Percentiles rank a stretch among this genome's conserved stretches.
Conservation (phyloP, 2,888 invertebrate species). For the Hemicrepidius hirtus region DNA sequence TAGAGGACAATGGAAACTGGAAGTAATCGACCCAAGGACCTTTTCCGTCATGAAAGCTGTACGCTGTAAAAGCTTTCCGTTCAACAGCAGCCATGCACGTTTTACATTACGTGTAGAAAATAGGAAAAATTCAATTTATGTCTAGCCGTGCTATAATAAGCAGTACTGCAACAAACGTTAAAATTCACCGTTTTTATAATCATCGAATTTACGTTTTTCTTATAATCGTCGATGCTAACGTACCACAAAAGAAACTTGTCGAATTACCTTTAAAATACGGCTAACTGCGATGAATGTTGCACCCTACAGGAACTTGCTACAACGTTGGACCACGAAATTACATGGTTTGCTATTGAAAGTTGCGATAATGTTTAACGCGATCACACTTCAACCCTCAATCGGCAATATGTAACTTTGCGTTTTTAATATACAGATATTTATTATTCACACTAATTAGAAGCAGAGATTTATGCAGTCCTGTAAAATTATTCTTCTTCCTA, state of each 20-base stretch:
- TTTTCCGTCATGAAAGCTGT: background rate
- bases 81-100: slow-evolving; percentile 6
- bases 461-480: too few species aligned
- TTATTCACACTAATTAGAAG: too few species aligned
- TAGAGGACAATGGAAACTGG: slow-evolving; percentile 17
- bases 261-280: slow-evolving; percentile 26
- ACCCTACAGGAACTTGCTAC: background rate
- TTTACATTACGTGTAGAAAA: slow-evolving; percentile 23
- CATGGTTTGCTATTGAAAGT: too few species aligned
- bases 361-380: too few species aligned
- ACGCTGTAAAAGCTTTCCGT: background rate
- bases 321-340: background rate
- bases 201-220: slow-evolving; percentile 22
- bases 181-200: slow-evolving; percentile 8
- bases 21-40: slow-evolving; percentile 28
- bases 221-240: slow-evolving; percentile 8
- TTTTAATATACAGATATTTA: too few species aligned
- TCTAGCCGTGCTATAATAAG: slow-evolving; percentile 44
- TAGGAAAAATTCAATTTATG: slow-evolving; percentile 33
- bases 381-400: too few species aligned
- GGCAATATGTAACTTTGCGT: too few species aligned
- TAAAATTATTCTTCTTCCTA: too few species aligned
- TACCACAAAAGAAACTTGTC: slow-evolving; percentile 21
- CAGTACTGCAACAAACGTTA: slow-evolving; percentile 2
- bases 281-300: slow-evolving; percentile 14